phyloP scores from a whole-genome alignment of 2,113 vertebrate genomes.

The Hydropotes inermis region DNA sequence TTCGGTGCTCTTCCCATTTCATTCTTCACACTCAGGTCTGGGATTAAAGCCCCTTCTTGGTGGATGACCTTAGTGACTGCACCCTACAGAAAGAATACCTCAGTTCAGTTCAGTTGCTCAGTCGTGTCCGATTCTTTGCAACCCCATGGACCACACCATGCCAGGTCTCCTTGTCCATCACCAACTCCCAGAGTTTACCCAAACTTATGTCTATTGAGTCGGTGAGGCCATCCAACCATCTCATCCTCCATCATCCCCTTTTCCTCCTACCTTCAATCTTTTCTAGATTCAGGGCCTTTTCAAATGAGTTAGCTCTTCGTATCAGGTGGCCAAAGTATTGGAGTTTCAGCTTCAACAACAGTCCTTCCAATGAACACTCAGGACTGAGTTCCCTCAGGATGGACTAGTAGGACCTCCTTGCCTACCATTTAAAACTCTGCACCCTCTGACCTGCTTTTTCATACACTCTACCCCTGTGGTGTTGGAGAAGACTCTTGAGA shows the following conservation, averaged over 20 bases:
- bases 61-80: neutral
- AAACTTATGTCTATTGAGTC: neutral
- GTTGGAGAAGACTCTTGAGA: neutral
- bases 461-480: neutral
- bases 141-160: neutral
- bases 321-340: neutral
- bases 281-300: neutral
- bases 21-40: neutral
- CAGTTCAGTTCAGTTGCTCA: neutral
- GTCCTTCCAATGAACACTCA: neutral
- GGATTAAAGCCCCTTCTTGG: neutral
- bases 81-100: neutral
- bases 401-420: neutral
- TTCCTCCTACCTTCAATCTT: neutral
- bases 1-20: neutral
- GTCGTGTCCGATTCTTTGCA: accelerated
- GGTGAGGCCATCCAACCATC: neutral
- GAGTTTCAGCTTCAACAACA: neutral
- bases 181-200: neutral
- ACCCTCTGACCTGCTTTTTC: neutral
- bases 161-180: neutral
- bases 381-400: neutral
- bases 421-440: neutral
- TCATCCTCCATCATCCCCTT: neutral
- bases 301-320: neutral